A percentile compares a stretch with the other conserved stretches of the same genome.
Conservation (phyloP, 2,888 invertebrate genomes). For the Tridacna gigas region DNA sequence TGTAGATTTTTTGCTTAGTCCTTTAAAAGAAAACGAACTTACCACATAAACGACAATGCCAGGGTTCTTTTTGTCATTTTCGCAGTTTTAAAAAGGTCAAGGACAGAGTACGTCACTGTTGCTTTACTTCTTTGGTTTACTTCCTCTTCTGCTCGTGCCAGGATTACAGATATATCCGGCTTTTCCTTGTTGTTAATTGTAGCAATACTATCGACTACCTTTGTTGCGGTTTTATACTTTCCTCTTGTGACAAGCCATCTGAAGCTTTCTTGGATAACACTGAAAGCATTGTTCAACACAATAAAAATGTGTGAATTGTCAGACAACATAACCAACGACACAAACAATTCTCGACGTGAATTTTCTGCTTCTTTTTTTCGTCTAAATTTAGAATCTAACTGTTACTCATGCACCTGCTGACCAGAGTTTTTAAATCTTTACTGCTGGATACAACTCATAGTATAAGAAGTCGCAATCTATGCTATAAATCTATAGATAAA, state of each 20-base stretch:
- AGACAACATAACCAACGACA: too few relatives aligned
- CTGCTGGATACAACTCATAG: too few relatives aligned
- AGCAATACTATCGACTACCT: slow-evolving; percentile 31
- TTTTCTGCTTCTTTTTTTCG: too few relatives aligned
- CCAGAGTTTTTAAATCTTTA: too few relatives aligned
- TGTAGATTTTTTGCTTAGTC: too few relatives aligned
- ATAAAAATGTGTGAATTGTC: too few relatives aligned
- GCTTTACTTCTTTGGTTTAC: neutral
- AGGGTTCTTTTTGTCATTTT: slow-evolving; percentile 38
- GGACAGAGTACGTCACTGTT: slow-evolving; percentile 19
- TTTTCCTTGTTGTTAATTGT: slow-evolving; percentile 25
- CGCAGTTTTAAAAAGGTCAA: slow-evolving; percentile 35
- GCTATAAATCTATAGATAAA: too few relatives aligned
- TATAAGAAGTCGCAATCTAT: too few relatives aligned
- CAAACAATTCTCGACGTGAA: too few relatives aligned
- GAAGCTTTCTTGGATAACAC: slow-evolving; percentile 50
- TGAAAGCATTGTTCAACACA: neutral
- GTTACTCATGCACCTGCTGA: too few relatives aligned
- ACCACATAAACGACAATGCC: slow-evolving; percentile 46
- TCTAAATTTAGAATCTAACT: too few relatives aligned
- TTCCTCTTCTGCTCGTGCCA: slow-evolving; percentile 23
- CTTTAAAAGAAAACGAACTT: neutral
- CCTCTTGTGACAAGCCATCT: slow-evolving; percentile 51
- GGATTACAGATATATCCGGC: slow-evolving; percentile 35
- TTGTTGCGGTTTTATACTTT: slow-evolving; percentile 34